Conservation (phyloP, 2,113 vertebrate species). For the Indicator indicator region DNA sequence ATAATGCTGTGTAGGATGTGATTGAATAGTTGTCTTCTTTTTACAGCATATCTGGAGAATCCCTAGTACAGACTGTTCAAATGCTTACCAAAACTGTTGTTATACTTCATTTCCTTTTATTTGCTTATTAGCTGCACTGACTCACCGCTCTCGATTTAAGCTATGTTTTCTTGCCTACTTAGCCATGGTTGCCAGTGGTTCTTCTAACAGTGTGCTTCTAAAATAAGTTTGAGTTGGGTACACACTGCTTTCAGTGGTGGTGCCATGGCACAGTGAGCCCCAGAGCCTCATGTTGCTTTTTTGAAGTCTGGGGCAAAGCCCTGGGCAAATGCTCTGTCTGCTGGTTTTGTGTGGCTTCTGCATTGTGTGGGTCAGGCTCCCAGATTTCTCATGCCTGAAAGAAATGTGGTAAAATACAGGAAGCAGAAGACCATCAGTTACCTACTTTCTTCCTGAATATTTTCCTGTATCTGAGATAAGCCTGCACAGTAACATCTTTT, state of each 20-base stretch:
- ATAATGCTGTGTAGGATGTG: slow-evolving; percentile 24
- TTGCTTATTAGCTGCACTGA: not conserved
- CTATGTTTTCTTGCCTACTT: not conserved
- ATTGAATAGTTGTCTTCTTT: slow-evolving; percentile 25
- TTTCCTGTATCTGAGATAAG: not conserved
- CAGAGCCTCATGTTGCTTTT: not conserved
- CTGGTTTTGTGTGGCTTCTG: not conserved
- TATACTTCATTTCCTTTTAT: not conserved
- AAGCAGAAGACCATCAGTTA: not conserved
- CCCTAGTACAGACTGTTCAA: slow-evolving; percentile 42
- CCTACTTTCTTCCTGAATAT: not conserved
- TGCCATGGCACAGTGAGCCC: not conserved
- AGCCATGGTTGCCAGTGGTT: not conserved
- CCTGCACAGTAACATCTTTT: too few relatives aligned
- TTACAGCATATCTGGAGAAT: slow-evolving; percentile 30
- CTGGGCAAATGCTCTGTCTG: not conserved
- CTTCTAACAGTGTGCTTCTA: not conserved
- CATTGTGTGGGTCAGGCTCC: accelerated
- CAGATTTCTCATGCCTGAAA: not conserved
- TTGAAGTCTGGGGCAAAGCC: not conserved
- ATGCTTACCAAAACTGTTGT: not conserved
- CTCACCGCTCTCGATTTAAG: not conserved
- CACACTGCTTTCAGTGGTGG: not conserved
- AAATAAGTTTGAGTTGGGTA: not conserved
- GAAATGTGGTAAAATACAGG: not conserved